These are phyloP conservation scores for Cydia splendana DNA, from an alignment of 1,140 invertebrate species.

Conservation along the genomic window DNA sequence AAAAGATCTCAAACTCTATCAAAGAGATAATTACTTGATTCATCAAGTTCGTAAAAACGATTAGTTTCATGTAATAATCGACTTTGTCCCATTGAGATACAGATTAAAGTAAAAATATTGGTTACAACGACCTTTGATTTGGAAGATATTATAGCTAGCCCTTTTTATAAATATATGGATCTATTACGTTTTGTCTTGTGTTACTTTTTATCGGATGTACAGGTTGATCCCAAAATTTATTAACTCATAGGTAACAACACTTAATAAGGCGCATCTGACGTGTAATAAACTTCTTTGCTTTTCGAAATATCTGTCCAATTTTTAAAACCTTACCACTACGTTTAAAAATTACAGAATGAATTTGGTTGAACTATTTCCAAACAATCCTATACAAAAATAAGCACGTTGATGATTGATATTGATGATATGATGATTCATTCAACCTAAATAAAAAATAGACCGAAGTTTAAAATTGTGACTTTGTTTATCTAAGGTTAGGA, in stretches of 20 bases:
- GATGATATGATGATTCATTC: no score
- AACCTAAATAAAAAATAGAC: no score
- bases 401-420: no score
- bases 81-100: slow-evolving; percentile 48
- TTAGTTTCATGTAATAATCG: neutral
- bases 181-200: slow-evolving; percentile 70
- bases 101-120: slow-evolving; percentile 38
- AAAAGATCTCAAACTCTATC: neutral
- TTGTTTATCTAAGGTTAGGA: no score
- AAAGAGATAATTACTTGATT: slow-evolving; percentile 5
- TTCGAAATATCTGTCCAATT: no score
- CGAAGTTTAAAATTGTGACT: no score
- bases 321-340: no score
- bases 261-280: neutral
- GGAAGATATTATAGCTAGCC: slow-evolving; percentile 52
- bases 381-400: no score
- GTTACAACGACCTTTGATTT: slow-evolving; percentile 44
- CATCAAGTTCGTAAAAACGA: neutral
- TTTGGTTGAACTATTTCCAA: no score
- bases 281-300: no score
- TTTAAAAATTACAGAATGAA: no score
- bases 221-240: slow-evolving; percentile 44
- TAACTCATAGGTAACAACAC: no score
- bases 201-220: slow-evolving; percentile 52
- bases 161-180: slow-evolving; percentile 70